Evolutionary conservation across 1,140 invertebrate genomes (phyloP), one percentile per base, ranked within the genome.

Genomic region (Cataglyphis hispanica): DNA sequence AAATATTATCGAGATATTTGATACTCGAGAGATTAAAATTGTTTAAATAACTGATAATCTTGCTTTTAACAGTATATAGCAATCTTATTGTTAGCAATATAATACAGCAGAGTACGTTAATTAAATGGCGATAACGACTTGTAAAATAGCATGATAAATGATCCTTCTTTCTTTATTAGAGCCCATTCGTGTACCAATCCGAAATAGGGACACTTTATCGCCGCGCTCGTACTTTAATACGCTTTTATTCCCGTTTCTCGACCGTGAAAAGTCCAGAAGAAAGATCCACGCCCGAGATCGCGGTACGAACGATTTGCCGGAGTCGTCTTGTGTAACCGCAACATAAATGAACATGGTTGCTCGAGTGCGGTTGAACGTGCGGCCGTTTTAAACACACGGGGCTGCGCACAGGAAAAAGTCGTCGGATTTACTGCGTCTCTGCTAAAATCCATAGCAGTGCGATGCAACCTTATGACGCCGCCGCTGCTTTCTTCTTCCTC

Each of bases 281-380:
- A 85, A 89, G 90, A 61, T 75, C 80, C 83, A 67, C 72, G 77
- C 70, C 81, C 61, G 83, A 85, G 87, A 88, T 86, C 84, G 74
- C 40, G 87, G 74, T 80, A 75, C 76, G 81, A 84, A 64, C 80
- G 85, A 89, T 88, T 88, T 88, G 87, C 87, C 84, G 64, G 19
- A 11, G 58, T 53, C 69, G 84, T 88, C 25, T 66, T 37, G 66
- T 76, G 69, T 67, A 86, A 91, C 90, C 90, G 86, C 90, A 87
- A 86, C 89, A 61, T 87, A 90, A 90, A 87, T 87, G 88, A 83
- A 85, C 70, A 85, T 75, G 87, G 78, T 86, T 86, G 78, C 85
- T 84, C 61, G 80, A 56, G 40, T 61, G 78, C 74, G 74, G 72
- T 76, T 80, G 74, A 50, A 86, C 84, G 84, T 37, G 84, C 69